These are phyloP conservation scores for Eupeodes corollae DNA, from an alignment of 1,140 invertebrate genomes.

Conservation along the genomic window DNA sequence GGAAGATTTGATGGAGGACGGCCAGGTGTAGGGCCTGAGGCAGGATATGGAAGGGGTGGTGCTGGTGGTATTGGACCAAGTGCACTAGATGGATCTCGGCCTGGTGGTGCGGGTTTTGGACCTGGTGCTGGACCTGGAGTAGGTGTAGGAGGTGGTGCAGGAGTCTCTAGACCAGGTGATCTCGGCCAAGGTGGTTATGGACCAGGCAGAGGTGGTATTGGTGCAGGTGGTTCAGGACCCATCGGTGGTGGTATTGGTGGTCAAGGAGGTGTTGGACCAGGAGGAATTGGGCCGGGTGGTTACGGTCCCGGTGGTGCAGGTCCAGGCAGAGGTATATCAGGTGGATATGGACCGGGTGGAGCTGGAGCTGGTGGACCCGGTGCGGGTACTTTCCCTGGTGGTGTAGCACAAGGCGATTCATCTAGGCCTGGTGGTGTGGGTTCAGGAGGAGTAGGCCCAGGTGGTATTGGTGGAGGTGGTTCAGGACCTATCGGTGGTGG, in stretches of 20 bases:
- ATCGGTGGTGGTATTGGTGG: no score
- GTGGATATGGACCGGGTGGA: not conserved
- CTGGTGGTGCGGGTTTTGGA: not conserved
- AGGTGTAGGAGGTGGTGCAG: not conserved
- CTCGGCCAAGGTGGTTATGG: not conserved
- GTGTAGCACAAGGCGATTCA: not conserved
- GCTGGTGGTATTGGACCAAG: not conserved
- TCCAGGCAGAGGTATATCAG: not conserved
- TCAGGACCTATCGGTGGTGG: not conserved
- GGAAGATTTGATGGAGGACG: not conserved
- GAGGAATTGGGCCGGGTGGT: conserved; percentile 8
- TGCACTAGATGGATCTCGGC: not conserved
- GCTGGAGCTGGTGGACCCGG: conserved; percentile 3
- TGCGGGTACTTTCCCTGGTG: not conserved
- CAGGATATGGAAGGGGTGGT: not conserved
- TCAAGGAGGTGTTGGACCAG: not conserved
- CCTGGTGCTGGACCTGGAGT: conserved; percentile 1
- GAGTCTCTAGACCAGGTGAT: not conserved
- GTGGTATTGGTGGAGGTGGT: not conserved
- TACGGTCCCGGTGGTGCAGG: not conserved
- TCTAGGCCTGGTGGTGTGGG: not conserved
- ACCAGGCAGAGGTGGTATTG: not conserved
- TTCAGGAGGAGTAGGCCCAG: not conserved
- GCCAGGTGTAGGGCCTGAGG: not conserved
- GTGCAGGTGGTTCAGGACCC: conserved; percentile 1